Percentiles rank a stretch among this genome's conserved stretches.
These are phyloP conservation scores for Sesia bembeciformis DNA, from an alignment of 2,888 invertebrate genomes.

Conservation along the genomic window DNA sequence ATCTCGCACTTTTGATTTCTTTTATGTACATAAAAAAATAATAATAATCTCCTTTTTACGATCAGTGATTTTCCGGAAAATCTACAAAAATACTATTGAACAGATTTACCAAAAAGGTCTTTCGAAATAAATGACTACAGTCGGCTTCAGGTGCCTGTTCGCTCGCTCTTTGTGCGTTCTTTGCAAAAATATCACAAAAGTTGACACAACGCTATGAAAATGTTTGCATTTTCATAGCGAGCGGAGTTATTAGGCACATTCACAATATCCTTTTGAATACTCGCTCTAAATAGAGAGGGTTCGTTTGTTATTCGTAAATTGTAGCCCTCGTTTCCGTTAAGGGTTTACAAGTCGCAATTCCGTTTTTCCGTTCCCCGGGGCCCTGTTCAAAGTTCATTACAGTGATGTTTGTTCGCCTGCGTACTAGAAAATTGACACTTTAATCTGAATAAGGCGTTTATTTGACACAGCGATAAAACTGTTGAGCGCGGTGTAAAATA, in stretches of 20 bases:
- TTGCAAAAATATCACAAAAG: neutral
- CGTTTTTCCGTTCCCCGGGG: constrained; percentile 19
- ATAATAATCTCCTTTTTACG: no score
- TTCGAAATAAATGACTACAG: neutral
- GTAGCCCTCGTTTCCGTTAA: constrained; percentile 7
- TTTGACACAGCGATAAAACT: constrained; percentile 5
- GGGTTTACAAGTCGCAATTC: constrained; percentile 14
- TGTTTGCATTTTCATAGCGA: neutral
- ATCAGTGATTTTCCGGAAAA: no score
- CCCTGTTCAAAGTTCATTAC: constrained; percentile 23
- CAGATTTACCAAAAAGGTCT: no score
- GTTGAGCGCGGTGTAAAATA: neutral
- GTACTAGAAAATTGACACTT: constrained; percentile 14
- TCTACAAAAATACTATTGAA: no score
- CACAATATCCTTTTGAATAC: neutral
- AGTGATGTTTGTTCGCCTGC: constrained; percentile 12
- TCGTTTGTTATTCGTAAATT: constrained; percentile 8
- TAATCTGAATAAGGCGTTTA: constrained; percentile 8
- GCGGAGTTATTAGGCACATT: neutral
- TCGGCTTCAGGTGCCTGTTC: neutral
- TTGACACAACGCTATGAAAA: neutral
- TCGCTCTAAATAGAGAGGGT: constrained; percentile 1
- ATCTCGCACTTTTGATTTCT: no score
- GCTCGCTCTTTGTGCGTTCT: neutral
- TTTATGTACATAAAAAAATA: no score